phyloP scores from a whole-genome alignment of 1,140 invertebrate genomes.

The Neoseiulus cucumeris region DNA sequence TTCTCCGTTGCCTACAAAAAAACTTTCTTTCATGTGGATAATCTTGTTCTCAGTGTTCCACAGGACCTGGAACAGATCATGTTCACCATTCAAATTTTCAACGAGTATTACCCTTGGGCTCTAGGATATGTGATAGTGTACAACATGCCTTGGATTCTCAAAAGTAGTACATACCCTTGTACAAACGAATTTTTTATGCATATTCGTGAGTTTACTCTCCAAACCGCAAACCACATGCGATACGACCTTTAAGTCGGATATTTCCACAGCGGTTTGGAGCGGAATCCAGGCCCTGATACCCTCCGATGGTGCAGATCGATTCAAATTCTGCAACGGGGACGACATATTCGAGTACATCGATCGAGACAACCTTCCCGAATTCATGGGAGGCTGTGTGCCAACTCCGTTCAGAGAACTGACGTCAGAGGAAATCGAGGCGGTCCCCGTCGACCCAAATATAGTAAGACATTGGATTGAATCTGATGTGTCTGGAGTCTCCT shows the following conservation, averaged over 20 bases:
- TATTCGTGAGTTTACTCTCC: too few relatives aligned
- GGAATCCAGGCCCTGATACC: slow-evolving; percentile 16
- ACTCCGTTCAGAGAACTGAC: slow-evolving; percentile 13
- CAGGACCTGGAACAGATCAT: slow-evolving; percentile 17
- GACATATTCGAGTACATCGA: slow-evolving; percentile 16
- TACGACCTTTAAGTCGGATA: too few relatives aligned
- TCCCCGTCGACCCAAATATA: background rate
- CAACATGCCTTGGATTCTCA: slow-evolving; percentile 18
- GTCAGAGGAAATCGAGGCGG: background rate
- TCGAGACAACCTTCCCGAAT: slow-evolving; percentile 16
- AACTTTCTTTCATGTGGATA: too few relatives aligned
- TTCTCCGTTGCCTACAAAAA: too few relatives aligned
- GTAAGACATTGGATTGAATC: background rate
- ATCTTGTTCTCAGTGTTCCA: too few relatives aligned
- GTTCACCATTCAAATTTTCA: slow-evolving; percentile 15
- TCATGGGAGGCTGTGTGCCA: slow-evolving; percentile 14
- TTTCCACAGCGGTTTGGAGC: slow-evolving; percentile 13
- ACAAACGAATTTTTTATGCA: too few relatives aligned
- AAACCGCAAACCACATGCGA: too few relatives aligned
- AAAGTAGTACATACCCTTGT: background rate
- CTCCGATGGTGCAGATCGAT: slow-evolving; percentile 1
- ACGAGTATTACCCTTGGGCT: slow-evolving; percentile 16
- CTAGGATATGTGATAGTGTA: slow-evolving; percentile 16
- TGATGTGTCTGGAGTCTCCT: too few relatives aligned
- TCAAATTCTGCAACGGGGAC: slow-evolving; percentile 17